Conservation (phyloP, 2,888 invertebrate species). For the Orthonevra nobilis region DNA sequence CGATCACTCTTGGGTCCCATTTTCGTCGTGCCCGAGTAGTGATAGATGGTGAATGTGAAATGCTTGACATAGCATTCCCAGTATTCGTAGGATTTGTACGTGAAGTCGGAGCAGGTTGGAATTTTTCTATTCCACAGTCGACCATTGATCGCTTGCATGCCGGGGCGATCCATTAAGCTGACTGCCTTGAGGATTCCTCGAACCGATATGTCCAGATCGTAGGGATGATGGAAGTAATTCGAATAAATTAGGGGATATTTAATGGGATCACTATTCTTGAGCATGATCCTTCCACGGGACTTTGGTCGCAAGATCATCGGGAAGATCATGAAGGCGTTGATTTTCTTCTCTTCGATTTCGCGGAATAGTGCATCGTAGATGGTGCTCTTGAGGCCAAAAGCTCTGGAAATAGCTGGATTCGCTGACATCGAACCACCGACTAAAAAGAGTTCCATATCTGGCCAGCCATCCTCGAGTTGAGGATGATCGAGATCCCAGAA, state of each 20-base stretch:
- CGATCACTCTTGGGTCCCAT: conserved; percentile 84
- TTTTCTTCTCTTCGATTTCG: conserved; percentile 75
- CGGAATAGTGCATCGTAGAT: conserved; percentile 80
- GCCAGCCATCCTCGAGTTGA: conserved; percentile 81
- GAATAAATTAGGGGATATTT: conserved; percentile 85
- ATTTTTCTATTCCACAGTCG: conserved; percentile 81
- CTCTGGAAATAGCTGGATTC: conserved; percentile 77
- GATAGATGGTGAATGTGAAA: conserved; percentile 84
- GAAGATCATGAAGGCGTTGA: conserved; percentile 82
- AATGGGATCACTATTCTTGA: conserved; percentile 84
- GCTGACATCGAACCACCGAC: conserved; percentile 82
- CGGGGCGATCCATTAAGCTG: conserved; percentile 80
- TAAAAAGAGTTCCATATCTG: conserved; percentile 87
- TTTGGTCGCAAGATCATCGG: conserved; percentile 85
- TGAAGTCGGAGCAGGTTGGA: conserved; percentile 83
- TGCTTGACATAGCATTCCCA: conserved; percentile 85
- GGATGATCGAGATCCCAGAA: conserved; percentile 84
- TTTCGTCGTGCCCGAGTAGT: conserved; percentile 84
- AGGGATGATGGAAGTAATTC: conserved; percentile 85
- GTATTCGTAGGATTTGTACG: conserved; percentile 83
- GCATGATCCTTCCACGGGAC: conserved; percentile 85
- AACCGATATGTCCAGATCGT: conserved; percentile 84
- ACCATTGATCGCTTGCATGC: conserved; percentile 82
- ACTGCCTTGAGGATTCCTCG: conserved; percentile 83
- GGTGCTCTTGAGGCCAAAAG: conserved; percentile 81